A percentile compares a stretch with the other conserved stretches of the same genome.
Evolutionary conservation across 2,888 invertebrate species (phyloP).

Genomic region (Cheilosia scutellata): DNA sequence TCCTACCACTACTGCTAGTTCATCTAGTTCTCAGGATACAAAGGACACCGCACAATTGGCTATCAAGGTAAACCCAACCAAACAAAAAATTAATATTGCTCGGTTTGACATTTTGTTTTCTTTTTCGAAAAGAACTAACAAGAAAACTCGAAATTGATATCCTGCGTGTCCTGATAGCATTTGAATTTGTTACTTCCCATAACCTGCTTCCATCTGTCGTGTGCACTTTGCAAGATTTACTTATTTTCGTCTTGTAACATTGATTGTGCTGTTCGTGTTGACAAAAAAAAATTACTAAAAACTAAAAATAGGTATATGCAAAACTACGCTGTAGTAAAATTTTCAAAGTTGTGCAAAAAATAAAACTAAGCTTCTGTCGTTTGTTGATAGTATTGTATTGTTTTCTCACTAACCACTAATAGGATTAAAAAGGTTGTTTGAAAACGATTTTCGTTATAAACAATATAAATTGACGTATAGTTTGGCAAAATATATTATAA

Average conservation of each 20-base stretch:
- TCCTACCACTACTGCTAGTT: constrained; percentile 63
- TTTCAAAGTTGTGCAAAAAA: not conserved
- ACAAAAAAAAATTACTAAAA: constrained; percentile 16
- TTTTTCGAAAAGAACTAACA: constrained; percentile 35
- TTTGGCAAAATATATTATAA: too few species aligned
- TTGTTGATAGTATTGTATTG: constrained; percentile 62
- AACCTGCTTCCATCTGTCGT: constrained; percentile 12
- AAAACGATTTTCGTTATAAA: too few species aligned
- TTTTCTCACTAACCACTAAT: constrained; percentile 59
- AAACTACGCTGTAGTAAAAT: constrained; percentile 3
- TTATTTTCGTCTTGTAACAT: not conserved
- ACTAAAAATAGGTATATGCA: not conserved
- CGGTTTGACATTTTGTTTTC: constrained; percentile 17
- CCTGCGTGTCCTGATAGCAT: constrained; percentile 75
- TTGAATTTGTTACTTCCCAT: constrained; percentile 46
- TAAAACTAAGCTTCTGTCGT: constrained; percentile 29
- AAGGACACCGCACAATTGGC: constrained; percentile 72
- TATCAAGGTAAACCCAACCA: constrained; percentile 56
- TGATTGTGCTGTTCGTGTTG: constrained; percentile 10
- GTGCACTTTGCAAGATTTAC: constrained; percentile 1
- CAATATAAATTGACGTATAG: too few species aligned
- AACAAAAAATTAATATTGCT: not conserved
- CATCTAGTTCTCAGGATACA: constrained; percentile 75
- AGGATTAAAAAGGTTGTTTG: not conserved
- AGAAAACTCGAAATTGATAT: constrained; percentile 24